These are phyloP conservation scores for Takifugu rubripes DNA, from an alignment of 2,797 vertebrate genomes.

Conservation along the genomic window DNA sequence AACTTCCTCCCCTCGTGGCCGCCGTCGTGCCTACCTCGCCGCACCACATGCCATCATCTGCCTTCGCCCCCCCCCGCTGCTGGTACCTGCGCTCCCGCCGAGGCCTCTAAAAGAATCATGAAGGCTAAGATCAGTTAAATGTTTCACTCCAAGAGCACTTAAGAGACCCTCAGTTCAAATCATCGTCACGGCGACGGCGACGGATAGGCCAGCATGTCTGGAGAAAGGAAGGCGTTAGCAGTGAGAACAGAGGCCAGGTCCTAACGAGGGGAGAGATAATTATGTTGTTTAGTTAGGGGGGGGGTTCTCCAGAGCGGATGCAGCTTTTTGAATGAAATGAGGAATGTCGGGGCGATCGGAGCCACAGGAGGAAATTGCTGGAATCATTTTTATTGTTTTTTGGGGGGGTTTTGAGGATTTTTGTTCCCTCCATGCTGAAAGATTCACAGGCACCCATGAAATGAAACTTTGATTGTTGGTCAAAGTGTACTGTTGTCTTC, in stretches of 20 bases:
- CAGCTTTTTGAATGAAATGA: constrained; percentile 62
- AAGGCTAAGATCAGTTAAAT: constrained; percentile 62
- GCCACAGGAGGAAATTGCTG: constrained; percentile 5
- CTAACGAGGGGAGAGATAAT: constrained; percentile 71
- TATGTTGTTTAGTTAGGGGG: constrained; percentile 68
- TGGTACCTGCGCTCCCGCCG: constrained; percentile 18
- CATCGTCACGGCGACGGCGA: constrained; percentile 53
- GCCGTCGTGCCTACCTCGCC: constrained; percentile 34
- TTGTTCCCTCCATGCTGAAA: constrained; percentile 4
- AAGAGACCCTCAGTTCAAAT: constrained; percentile 66
- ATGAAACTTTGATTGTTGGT: constrained; percentile 39
- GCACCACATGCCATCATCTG: constrained; percentile 40
- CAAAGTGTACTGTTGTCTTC: constrained; percentile 25
- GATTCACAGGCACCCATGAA: constrained; percentile 35
- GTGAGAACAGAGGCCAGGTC: constrained; percentile 55
- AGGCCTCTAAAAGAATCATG: constrained; percentile 67
- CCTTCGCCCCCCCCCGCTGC: constrained; percentile 14
- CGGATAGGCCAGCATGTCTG: constrained; percentile 34
- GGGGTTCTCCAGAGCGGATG: constrained; percentile 53
- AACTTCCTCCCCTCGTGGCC: constrained; percentile 35
- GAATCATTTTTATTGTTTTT: neutral
- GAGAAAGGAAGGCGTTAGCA: constrained; percentile 36
- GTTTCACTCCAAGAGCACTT: constrained; percentile 70
- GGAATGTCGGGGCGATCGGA: constrained; percentile 18
- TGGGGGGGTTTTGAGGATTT: neutral